phyloP scores from a whole-genome alignment of 2,797 vertebrate genomes.

The Smutsia gigantea region DNA sequence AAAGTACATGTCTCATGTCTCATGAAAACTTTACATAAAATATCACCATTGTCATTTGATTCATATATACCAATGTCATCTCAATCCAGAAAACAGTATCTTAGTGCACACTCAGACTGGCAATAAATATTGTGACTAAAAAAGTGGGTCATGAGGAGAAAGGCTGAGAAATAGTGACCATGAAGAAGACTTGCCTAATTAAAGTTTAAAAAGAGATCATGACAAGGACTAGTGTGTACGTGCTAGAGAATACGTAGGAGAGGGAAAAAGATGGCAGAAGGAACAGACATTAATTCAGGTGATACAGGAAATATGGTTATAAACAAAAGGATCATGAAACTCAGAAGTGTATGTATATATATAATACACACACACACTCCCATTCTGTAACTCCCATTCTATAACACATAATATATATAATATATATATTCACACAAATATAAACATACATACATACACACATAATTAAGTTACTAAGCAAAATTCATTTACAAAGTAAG shows the following conservation, averaged over 20 bases:
- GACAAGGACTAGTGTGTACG: neutral
- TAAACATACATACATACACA: neutral
- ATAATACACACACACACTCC: too few relatives aligned
- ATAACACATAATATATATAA: neutral
- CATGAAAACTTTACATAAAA: slow-evolving; percentile 40
- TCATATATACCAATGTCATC: slow-evolving; percentile 28
- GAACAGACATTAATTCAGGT: neutral
- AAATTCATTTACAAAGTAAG: neutral
- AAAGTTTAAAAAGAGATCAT: neutral
- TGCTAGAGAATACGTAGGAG: neutral
- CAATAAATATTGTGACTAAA: slow-evolving; percentile 49
- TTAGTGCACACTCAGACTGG: slow-evolving; percentile 27
- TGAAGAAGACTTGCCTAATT: neutral
- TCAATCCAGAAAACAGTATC: slow-evolving; percentile 54
- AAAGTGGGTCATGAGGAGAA: neutral
- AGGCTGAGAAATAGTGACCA: neutral
- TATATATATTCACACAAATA: neutral
- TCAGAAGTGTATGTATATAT: neutral
- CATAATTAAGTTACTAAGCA: neutral
- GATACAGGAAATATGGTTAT: neutral
- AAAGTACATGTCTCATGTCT: slow-evolving; percentile 29
- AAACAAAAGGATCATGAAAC: slow-evolving; percentile 48
- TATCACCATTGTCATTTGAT: slow-evolving; percentile 1
- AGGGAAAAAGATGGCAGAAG: neutral
- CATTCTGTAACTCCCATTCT: too few relatives aligned